phyloP scores from a whole-genome alignment of 2,113 vertebrate genomes.

The Elgaria multicarinata region DNA sequence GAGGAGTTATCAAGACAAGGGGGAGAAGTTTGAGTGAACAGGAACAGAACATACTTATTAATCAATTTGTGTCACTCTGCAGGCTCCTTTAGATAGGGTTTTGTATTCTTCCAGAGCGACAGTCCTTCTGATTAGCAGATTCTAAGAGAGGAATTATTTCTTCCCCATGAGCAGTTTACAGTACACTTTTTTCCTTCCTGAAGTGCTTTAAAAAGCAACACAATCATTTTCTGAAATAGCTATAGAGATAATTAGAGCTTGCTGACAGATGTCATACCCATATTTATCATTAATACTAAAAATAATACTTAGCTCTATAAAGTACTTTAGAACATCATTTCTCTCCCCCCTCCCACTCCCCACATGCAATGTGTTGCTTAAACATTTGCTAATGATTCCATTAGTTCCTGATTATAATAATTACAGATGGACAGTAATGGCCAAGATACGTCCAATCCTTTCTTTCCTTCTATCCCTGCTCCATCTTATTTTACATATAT shows the following conservation, averaged over 20 bases:
- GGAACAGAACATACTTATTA: not conserved
- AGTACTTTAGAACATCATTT: not conserved
- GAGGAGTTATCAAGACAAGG: not conserved
- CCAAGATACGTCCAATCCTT: not conserved
- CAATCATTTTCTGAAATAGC: constrained; percentile 34
- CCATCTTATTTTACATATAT: not conserved
- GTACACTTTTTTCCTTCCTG: not conserved
- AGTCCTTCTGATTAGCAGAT: constrained; percentile 1
- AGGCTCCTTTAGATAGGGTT: not conserved
- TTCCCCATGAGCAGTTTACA: not conserved
- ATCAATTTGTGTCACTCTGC: not conserved
- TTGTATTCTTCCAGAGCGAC: fast-evolving
- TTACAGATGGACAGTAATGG: constrained; percentile 29
- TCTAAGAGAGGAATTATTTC: not conserved
- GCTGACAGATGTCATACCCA: constrained; percentile 15
- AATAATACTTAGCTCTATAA: not conserved
- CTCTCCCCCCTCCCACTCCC: not conserved
- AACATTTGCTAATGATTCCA: constrained; percentile 45
- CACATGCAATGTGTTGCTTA: not conserved
- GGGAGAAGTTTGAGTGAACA: not conserved
- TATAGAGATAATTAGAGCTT: constrained; percentile 24
- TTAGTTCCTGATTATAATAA: constrained; percentile 25
- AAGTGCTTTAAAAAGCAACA: not conserved
- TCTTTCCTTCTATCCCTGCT: not conserved
- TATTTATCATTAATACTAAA: constrained; percentile 37